phyloP scores from a whole-genome alignment of 2,113 vertebrate species.

The Macrotis lagotis region DNA sequence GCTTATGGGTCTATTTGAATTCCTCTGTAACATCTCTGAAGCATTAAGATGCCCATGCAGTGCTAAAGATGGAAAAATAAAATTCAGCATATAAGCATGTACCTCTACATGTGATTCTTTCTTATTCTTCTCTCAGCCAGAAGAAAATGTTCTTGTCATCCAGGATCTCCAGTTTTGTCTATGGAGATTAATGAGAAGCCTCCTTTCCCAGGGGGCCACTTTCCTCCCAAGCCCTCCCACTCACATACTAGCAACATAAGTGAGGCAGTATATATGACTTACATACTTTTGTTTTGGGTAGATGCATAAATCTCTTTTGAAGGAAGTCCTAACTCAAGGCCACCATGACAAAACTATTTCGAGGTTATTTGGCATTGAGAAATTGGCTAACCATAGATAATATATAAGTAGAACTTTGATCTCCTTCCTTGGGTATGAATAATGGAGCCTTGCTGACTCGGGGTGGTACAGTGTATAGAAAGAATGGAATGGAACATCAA shows the following conservation, averaged over 20 bases:
- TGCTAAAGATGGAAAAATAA: neutral
- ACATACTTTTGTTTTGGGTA: neutral
- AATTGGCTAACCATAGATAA: neutral
- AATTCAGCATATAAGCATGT: neutral
- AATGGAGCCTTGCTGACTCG: neutral
- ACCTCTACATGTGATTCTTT: neutral
- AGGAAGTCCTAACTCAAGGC: neutral
- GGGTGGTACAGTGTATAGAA: neutral
- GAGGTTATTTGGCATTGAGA: neutral
- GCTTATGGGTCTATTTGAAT: too few species aligned
- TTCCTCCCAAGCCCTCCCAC: neutral
- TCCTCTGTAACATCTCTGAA: neutral
- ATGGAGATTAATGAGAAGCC: constrained; percentile 3
- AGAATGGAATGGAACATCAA: neutral
- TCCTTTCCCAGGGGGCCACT: neutral
- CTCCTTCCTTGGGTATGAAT: neutral
- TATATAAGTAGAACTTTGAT: neutral
- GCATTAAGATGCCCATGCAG: neutral
- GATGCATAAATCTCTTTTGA: neutral
- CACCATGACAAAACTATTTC: neutral
- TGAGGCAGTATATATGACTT: neutral
- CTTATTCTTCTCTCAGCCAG: constrained; percentile 4
- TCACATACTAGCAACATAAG: neutral
- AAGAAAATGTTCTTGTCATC: constrained; percentile 9
- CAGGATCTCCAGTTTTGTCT: neutral